Percentiles rank a stretch among this genome's conserved stretches.
These are phyloP conservation scores for Monochamus saltuarius DNA, from an alignment of 1,140 invertebrate genomes.

Conservation along the genomic window DNA sequence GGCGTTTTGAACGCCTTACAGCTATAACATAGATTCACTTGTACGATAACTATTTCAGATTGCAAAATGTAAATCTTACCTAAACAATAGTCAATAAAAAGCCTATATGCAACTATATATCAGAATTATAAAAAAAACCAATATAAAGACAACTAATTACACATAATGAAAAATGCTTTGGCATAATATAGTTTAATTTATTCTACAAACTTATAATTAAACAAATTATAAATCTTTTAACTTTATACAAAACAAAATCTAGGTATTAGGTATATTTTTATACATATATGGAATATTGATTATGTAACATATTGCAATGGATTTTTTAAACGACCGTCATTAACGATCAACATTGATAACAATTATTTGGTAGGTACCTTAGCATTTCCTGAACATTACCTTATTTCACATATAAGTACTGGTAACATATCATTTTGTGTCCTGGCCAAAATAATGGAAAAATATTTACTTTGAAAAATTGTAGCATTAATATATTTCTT, in stretches of 20 bases:
- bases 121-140: slow-evolving; percentile 22
- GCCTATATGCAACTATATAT: slow-evolving; percentile 23
- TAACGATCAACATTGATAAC: slow-evolving; percentile 17
- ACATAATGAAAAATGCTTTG: slow-evolving; percentile 39
- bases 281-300: slow-evolving; percentile 16
- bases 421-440: too few relatives aligned
- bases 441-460: too few relatives aligned
- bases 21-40: slow-evolving; percentile 41
- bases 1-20: slow-evolving; percentile 44
- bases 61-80: slow-evolving; percentile 22
- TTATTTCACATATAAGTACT: too few relatives aligned
- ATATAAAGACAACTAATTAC: too few relatives aligned
- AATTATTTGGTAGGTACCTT: background rate
- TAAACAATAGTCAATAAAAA: slow-evolving; percentile 17
- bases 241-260: slow-evolving; percentile 47
- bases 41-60: slow-evolving; percentile 38
- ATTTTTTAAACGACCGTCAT: slow-evolving; percentile 22
- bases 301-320: slow-evolving; percentile 31
- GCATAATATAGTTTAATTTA: slow-evolving; percentile 40
- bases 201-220: slow-evolving; percentile 38
- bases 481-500: too few relatives aligned
- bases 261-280: slow-evolving; percentile 17
- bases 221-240: slow-evolving; percentile 41
- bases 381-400: too few relatives aligned
- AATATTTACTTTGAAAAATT: too few relatives aligned